A percentile compares a stretch with the other conserved stretches of the same genome.
These are phyloP conservation scores for Hybognathus amarus DNA, from an alignment of 2,797 vertebrate species.

Conservation along the genomic window DNA sequence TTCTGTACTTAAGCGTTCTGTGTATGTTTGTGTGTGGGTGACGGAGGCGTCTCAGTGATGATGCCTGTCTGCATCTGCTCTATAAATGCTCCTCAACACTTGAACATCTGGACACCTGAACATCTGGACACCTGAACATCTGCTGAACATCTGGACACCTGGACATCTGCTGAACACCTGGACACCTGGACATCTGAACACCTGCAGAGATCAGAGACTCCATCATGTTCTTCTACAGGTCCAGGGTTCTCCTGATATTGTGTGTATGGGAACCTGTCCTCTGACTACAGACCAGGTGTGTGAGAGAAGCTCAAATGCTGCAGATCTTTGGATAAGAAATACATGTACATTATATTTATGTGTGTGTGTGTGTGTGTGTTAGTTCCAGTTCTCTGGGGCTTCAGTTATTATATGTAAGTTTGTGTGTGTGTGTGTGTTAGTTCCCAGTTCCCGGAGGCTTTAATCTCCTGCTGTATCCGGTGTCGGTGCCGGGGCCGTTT, in stretches of 20 bases:
- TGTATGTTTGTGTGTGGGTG: neutral
- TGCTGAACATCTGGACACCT: too few species aligned
- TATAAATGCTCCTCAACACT: neutral
- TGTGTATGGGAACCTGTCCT: neutral
- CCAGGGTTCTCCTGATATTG: neutral
- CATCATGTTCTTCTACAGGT: neutral
- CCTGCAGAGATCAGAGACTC: neutral
- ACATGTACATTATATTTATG: too few species aligned
- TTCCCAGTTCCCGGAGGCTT: neutral
- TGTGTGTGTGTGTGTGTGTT: slow-evolving; percentile 3
- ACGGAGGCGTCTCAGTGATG: slow-evolving; percentile 5
- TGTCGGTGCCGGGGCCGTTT: slow-evolving; percentile 6
- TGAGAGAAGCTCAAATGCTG: neutral
- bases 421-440: neutral
- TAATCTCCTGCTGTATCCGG: slow-evolving; percentile 24
- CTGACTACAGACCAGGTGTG: slow-evolving; percentile 1
- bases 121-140: too few species aligned
- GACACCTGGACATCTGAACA: too few species aligned
- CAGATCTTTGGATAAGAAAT: neutral
- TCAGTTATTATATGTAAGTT: neutral
- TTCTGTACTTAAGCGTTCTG: too few species aligned
- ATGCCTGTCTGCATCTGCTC: neutral
- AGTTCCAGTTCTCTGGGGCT: neutral
- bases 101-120: too few species aligned
- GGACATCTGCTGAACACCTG: too few species aligned